Conservation (phyloP, 2,797 vertebrate genomes). For the Xiphorhynchus erythropygius region DNA sequence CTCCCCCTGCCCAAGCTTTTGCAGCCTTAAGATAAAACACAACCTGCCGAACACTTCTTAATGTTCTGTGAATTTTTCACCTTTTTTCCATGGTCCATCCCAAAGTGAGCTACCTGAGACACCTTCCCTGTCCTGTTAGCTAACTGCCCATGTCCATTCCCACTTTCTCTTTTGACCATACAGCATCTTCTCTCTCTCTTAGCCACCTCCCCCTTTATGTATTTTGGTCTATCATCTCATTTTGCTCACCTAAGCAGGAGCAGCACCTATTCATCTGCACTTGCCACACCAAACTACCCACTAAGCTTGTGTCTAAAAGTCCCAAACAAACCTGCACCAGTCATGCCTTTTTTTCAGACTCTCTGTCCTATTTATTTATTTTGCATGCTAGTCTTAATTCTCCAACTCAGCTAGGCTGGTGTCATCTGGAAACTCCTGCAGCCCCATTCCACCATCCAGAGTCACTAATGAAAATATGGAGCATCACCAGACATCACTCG, state of each 20-base stretch:
- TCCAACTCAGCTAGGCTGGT: background rate
- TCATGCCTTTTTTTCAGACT: background rate
- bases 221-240: background rate
- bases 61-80: background rate
- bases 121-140: background rate
- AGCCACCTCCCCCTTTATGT: background rate
- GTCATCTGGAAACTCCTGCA: background rate
- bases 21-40: background rate
- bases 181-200: background rate
- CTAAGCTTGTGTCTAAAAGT: background rate
- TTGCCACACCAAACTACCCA: background rate
- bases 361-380: background rate
- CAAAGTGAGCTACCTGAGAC: background rate
- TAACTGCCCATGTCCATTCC: background rate
- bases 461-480: accelerated
- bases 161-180: background rate
- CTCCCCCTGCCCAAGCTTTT: background rate
- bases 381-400: background rate
- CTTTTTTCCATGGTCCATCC: background rate
- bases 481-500: background rate
- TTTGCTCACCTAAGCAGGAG: background rate
- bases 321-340: background rate
- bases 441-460: background rate
- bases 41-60: background rate
- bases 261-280: background rate